Conservation (phyloP, 2,113 vertebrate species). For the Zosterops hypoxanthus region DNA sequence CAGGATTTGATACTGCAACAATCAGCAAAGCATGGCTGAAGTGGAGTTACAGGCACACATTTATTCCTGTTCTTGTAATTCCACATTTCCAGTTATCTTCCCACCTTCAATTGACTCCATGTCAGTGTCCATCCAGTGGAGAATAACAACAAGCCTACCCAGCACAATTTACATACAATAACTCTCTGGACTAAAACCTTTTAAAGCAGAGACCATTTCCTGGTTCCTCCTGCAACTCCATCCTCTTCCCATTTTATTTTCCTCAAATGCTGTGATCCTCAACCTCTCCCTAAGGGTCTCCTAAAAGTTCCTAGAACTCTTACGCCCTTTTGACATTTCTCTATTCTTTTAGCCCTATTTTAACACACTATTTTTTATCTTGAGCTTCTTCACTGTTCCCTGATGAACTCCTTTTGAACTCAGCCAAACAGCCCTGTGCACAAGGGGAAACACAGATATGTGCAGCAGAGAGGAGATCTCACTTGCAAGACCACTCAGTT, state of each 20-base stretch:
- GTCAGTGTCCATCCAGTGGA: neutral
- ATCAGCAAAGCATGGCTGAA: neutral
- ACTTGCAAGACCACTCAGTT: neutral
- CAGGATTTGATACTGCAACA: neutral
- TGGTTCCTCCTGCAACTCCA: neutral
- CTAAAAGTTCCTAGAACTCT: neutral
- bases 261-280: neutral
- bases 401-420: neutral
- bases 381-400: neutral
- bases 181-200: neutral
- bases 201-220: neutral
- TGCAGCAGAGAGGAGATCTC: neutral
- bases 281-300: neutral
- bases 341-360: neutral
- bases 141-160: neutral
- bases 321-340: neutral
- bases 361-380: neutral
- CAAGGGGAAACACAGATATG: rapidly evolving
- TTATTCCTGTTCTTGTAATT: neutral
- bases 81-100: neutral
- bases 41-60: neutral
- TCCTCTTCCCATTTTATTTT: neutral
- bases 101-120: neutral
- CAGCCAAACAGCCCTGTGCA: neutral
- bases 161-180: neutral